Base-by-base conservation (phyloP, 2,888 invertebrate species). In the Orthonychiurus folsomi region DNA sequence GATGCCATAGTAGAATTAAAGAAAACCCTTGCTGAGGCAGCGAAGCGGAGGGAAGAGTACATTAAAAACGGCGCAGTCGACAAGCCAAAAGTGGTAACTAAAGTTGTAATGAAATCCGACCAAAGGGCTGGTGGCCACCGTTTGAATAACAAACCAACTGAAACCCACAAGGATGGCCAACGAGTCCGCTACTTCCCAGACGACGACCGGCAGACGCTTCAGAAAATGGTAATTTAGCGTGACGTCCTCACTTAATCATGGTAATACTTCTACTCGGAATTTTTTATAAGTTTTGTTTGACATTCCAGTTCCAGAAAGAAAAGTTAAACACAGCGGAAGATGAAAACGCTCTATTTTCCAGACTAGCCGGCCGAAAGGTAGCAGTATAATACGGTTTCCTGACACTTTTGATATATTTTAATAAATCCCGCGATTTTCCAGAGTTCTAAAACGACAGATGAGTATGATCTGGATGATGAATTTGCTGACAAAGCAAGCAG, bases 151-250 rank as follows among this genome's bases (percentile, higher is more conserved):
- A 70, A 75, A 61, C 69, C 72, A 57, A 74, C 76, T 37, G 85
- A 86, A 70, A 93, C 91, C 2, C 88, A 93, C 74, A 76, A 78
- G 60, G 82, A 83, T 66, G 86, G 86, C 9, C 82, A 90, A 75
- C 82, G 93, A 69, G 81, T 85, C 2, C 84, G 88, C 63, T 93
- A 92, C 79, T 93, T 90, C 79, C 85, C 87, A 2, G 90, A 93
- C 80, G 93, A 94, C 80, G 92, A 93, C 76, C 87, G 87, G 75
- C 87, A 88, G 77, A 85, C 88, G 60, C 82, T 95, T 48, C 84
- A 88, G 75, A 84, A 89, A 77, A 87, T 95, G 88, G 79, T 79
- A 72, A 69, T 72, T 73, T 25, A n/a, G n/a, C n/a, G n/a, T n/a
- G n/a, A n/a, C n/a, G n/a, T n/a, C n/a, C 48, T 9, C 28, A 18